Conservation (phyloP, 2,113 vertebrate species). For the Porphyrio hochstetteri region DNA sequence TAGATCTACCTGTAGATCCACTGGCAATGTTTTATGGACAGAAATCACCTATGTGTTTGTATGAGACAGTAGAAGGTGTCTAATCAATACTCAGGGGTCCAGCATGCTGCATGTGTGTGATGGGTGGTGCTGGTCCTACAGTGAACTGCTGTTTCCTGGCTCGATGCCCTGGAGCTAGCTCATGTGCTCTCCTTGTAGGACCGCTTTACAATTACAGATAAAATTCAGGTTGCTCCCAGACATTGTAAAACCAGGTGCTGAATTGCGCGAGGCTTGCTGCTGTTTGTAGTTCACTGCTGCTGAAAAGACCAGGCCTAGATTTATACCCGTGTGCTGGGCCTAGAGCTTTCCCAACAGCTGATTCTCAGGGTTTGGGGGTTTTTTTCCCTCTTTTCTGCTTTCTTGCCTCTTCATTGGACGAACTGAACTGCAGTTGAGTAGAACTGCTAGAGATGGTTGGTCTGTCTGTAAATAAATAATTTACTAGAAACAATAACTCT, state of each 20-base stretch:
- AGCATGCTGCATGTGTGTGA: neutral
- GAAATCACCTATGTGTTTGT: neutral
- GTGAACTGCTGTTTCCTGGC: neutral
- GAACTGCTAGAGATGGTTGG: neutral
- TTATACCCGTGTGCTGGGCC: neutral
- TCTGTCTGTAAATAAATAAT: neutral
- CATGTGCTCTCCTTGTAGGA: neutral
- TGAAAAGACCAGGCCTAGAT: constrained; percentile 2
- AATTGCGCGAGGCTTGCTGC: constrained; percentile 6
- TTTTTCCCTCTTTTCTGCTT: neutral
- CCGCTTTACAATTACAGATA: constrained; percentile 4
- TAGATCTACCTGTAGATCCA: neutral
- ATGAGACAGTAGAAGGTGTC: neutral
- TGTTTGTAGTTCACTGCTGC: neutral
- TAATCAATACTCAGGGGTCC: neutral
- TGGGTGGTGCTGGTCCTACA: neutral
- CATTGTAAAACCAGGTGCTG: constrained; percentile 11
- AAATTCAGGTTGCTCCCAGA: constrained; percentile 11
- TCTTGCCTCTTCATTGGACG: neutral
- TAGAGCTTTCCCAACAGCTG: neutral
- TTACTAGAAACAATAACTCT: neutral
- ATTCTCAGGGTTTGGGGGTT: neutral
- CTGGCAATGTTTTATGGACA: neutral
- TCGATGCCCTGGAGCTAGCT: neutral
- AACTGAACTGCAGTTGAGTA: neutral